A percentile compares a stretch with the other conserved stretches of the same genome.
phyloP scores from a whole-genome alignment of 2,888 invertebrate species.

The Plagodis pulveraria region DNA sequence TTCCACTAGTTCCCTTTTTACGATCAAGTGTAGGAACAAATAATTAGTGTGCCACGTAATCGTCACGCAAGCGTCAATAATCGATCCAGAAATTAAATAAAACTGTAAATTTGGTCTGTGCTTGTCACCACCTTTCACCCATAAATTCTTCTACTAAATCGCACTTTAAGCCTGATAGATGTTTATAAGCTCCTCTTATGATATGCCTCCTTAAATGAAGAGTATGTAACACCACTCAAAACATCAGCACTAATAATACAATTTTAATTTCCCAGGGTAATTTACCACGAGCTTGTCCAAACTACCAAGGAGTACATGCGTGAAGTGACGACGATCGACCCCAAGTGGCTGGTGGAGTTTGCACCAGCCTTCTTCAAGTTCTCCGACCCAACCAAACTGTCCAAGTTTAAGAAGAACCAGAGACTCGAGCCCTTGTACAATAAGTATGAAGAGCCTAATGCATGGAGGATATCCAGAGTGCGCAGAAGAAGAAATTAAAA shows the following conservation, averaged over 20 bases:
- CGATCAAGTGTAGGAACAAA: too few species aligned
- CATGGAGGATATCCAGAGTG: conserved; percentile 98
- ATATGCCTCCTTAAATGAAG: too few species aligned
- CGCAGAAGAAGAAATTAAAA: conserved; percentile 93
- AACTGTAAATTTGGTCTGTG: too few species aligned
- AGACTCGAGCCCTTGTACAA: conserved; percentile 98
- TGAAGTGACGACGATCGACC: conserved; percentile 98
- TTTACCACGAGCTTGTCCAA: conserved; percentile 99
- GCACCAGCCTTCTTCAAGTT: conserved; percentile 99
- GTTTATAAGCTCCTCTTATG: too few species aligned
- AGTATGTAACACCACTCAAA: not conserved
- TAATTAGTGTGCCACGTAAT: too few species aligned
- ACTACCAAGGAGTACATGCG: conserved; percentile 99
- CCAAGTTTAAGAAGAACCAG: conserved; percentile 99
- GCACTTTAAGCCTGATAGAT: too few species aligned
- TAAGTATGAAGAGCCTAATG: conserved; percentile 99
- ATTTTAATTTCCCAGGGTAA: conserved; percentile 87
- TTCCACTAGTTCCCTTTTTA: too few species aligned
- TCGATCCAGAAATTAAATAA: too few species aligned
- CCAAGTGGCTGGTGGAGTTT: conserved; percentile 99
- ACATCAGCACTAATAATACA: not conserved
- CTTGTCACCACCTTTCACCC: too few species aligned
- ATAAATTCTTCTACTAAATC: too few species aligned
- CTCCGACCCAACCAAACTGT: conserved; percentile 98
- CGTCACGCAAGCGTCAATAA: too few species aligned